These are phyloP conservation scores for Psix sp. DNA, from an alignment of 1,140 invertebrate genomes.

Conservation along the genomic window DNA sequence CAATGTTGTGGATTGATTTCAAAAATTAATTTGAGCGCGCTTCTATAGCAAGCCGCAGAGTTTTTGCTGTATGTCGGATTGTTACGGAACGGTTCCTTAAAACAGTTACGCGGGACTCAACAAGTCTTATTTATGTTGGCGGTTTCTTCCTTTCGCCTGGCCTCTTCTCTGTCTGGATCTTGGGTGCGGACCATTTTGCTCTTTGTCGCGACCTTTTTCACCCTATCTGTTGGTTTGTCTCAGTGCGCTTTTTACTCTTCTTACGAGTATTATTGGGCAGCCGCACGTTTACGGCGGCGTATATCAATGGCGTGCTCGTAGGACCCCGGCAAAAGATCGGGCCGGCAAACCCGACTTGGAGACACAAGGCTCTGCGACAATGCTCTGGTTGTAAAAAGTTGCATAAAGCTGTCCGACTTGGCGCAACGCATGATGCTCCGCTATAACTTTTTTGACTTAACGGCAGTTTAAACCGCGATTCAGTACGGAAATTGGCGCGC, in stretches of 20 bases:
- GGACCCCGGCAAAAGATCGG: conserved; percentile 19
- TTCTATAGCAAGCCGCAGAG: conserved; percentile 34
- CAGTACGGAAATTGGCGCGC: conserved; percentile 46
- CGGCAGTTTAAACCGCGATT: conserved; percentile 64
- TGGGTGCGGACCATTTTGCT: conserved; percentile 14
- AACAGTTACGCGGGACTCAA: conserved; percentile 64
- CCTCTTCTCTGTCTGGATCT: conserved; percentile 28
- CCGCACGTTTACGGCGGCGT: conserved; percentile 68
- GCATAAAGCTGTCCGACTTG: conserved; percentile 69
- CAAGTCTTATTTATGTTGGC: conserved; percentile 66
- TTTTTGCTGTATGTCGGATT: conserved; percentile 36
- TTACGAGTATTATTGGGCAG: conserved; percentile 61
- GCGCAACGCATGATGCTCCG: conserved; percentile 42
- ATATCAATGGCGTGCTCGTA: conserved; percentile 65
- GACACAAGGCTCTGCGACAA: conserved; percentile 60
- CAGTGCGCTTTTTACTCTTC: conserved; percentile 49
- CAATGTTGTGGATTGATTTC: conserved; percentile 30
- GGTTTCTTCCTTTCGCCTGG: conserved; percentile 37
- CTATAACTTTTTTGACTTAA: conserved; percentile 71
- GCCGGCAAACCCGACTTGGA: conserved; percentile 12
- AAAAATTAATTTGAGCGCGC: conserved; percentile 50
- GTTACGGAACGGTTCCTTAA: conserved; percentile 47
- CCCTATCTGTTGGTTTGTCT: conserved; percentile 54
- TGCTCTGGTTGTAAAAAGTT: conserved; percentile 68
- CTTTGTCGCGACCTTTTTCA: conserved; percentile 47